Conservation (phyloP, 2,113 vertebrate genomes). For the Rynchops niger region DNA sequence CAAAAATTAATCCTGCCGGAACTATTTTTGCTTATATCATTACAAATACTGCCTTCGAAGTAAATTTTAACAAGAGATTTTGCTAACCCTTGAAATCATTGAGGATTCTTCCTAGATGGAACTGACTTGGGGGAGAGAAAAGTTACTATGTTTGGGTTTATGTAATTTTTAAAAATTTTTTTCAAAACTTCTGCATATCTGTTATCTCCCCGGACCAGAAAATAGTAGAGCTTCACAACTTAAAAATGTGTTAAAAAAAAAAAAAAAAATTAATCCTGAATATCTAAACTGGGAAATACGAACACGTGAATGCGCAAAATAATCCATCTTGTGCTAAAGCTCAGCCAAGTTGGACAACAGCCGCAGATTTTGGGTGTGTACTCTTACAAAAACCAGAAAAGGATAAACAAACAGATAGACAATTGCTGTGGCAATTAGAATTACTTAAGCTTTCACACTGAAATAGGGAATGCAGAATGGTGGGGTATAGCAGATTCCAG, state of each 20-base stretch:
- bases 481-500: background rate
- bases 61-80: background rate
- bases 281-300: background rate
- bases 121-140: background rate
- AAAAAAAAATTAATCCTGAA: background rate
- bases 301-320: background rate
- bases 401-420: background rate
- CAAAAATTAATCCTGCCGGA: too few species aligned
- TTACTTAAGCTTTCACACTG: background rate
- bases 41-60: background rate
- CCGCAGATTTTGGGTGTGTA: background rate
- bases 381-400: background rate
- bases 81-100: background rate
- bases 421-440: background rate
- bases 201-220: background rate
- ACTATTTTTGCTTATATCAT: background rate
- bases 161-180: background rate
- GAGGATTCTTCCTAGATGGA: background rate
- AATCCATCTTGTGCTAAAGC: background rate
- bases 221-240: background rate
- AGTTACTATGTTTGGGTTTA: background rate
- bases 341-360: background rate
- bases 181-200: background rate
- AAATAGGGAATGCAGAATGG: background rate
- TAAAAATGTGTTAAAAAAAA: background rate